These are phyloP conservation scores for Mesocentrotus franciscanus DNA, from an alignment of 53 echinoderm and acorn worm species.

Conservation along the genomic window DNA sequence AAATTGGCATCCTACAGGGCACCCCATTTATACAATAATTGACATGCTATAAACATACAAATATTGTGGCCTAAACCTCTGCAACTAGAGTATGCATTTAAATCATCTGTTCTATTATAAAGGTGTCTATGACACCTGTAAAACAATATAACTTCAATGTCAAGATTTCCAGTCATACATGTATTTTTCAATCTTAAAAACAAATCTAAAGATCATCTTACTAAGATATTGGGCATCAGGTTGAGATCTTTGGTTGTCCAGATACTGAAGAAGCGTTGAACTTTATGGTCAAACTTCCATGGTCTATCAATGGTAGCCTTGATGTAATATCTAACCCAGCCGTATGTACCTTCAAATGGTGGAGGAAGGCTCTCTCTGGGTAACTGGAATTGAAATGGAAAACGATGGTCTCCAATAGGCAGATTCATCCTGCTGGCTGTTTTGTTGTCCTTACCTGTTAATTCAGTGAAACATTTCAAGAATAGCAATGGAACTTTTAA, in stretches of 20 bases:
- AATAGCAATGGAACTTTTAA: background rate
- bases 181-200: no score
- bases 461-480: background rate
- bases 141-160: no score
- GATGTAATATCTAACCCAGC: slow-evolving; percentile 74
- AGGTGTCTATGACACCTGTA: no score
- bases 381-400: slow-evolving; percentile 74
- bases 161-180: no score
- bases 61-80: no score
- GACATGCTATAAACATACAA: no score
- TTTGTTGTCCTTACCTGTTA: slow-evolving; percentile 55
- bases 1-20: no score
- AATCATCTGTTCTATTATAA: no score
- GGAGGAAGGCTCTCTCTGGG: slow-evolving; percentile 64
- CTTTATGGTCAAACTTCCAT: slow-evolving; percentile 74
- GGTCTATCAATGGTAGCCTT: slow-evolving; percentile 75
- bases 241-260: slow-evolving; percentile 69
- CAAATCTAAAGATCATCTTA: slow-evolving; percentile 26
- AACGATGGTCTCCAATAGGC: slow-evolving; percentile 68
- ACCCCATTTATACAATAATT: no score
- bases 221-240: slow-evolving; percentile 52
- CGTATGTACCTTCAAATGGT: slow-evolving; percentile 69
- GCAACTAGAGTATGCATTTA: no score
- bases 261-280: slow-evolving; percentile 67
- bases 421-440: slow-evolving; percentile 64